A percentile compares a stretch with the other conserved stretches of the same genome.
Conservation (phyloP, 2,797 vertebrate species). For the Scarus forsteni region DNA sequence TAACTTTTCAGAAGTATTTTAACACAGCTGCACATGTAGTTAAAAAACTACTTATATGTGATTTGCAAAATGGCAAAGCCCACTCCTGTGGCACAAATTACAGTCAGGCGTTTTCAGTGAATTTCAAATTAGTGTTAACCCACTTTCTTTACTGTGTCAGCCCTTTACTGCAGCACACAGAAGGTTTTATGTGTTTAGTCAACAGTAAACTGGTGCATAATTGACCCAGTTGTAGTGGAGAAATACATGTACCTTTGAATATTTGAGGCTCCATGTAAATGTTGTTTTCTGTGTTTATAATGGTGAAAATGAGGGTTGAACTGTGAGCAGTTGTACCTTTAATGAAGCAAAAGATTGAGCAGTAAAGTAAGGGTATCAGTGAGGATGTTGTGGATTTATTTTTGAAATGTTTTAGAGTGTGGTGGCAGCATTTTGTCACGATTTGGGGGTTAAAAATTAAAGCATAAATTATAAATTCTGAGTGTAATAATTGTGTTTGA, state of each 20-base stretch:
- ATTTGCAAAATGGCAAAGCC: neutral
- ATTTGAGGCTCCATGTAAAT: constrained; percentile 13
- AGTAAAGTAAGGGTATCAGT: neutral
- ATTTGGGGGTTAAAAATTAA: neutral
- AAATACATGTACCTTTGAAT: constrained; percentile 13
- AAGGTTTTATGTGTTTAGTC: constrained; percentile 33
- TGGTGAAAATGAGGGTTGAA: constrained; percentile 13
- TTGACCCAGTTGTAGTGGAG: constrained; percentile 28
- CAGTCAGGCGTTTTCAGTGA: constrained; percentile 1
- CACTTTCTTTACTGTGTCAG: constrained; percentile 21
- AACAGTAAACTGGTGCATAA: constrained; percentile 13
- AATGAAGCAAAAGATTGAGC: neutral
- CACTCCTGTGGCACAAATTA: neutral
- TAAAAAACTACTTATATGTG: no score
- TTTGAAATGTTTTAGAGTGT: no score
- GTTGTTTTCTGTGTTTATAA: constrained; percentile 3
- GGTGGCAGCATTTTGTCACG: no score
- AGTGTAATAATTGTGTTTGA: neutral
- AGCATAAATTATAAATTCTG: neutral
- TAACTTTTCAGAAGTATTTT: no score
- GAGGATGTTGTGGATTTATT: constrained; percentile 2
- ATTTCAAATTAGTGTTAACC: constrained; percentile 23
- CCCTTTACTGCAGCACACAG: constrained; percentile 16
- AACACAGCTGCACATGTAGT: no score
- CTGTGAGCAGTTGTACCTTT: constrained; percentile 22